Conservation (phyloP, 2,113 vertebrate species). For the Strix aluco region DNA sequence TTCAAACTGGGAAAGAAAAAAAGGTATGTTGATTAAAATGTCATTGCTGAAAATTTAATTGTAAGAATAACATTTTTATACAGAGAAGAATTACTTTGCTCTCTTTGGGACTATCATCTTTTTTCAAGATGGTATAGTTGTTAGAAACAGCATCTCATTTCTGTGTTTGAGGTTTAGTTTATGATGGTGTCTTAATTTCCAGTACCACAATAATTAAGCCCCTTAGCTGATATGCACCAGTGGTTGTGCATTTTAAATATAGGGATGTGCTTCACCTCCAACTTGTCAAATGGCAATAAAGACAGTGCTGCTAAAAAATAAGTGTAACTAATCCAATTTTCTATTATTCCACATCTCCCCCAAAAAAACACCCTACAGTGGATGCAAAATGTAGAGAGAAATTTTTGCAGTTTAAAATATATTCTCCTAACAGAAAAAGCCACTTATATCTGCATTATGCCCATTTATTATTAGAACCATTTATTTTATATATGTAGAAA, state of each 20-base stretch:
- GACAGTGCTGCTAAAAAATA: background rate
- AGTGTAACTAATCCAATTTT: background rate
- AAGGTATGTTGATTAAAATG: background rate
- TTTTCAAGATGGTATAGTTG: background rate
- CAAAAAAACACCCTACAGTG: background rate
- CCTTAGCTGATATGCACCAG: background rate
- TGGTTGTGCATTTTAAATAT: background rate
- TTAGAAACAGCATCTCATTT: background rate
- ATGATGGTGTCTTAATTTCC: background rate
- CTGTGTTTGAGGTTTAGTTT: background rate
- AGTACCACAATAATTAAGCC: background rate
- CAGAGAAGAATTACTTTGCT: background rate
- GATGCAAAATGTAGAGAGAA: background rate
- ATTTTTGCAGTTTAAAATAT: background rate
- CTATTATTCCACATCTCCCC: background rate
- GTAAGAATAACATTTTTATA: background rate
- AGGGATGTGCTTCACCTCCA: background rate
- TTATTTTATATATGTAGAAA: background rate
- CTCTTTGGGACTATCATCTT: background rate
- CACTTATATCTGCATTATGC: background rate
- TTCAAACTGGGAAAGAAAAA: slow-evolving; percentile 82
- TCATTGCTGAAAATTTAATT: background rate
- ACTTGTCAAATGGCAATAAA: background rate
- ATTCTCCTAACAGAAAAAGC: background rate
- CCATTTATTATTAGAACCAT: background rate